Evolutionary conservation across 1,140 invertebrate species (phyloP), one percentile per base, ranked within the genome.

Genomic region (Neomicropteryx cornuta): DNA sequence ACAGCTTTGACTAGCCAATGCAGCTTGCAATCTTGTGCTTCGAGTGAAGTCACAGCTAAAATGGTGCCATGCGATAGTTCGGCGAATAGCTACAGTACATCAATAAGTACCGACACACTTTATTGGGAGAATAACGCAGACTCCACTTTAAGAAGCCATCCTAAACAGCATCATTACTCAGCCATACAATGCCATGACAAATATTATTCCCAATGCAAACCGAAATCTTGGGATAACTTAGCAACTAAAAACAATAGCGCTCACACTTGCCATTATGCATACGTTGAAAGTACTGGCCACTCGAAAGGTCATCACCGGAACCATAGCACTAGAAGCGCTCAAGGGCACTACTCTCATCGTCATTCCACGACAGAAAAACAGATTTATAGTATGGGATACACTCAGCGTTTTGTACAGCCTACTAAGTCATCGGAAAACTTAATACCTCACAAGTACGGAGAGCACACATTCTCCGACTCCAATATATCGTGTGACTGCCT

Each of bases 171-270:
- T 56, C 59, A 0, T 65, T 60, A 0, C 62, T 42, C 62, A 13
- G 68, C 67, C 47, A 63, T 63, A 38, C 65, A 69, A 45, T 67
- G 67, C 31, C 63, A 66, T 41, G 65, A 64, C 32, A 58, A 65
- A 33, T 60, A 67, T 35, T 62, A 61, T 14, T 49, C 60, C 36
- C 66, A 73, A 24, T 75, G 72, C 1, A 86, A 89, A 50, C 85
- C 85, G 3, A 87, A 88, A 52, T 88, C 84, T 0, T 88, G 86
- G 84, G 85, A 88, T 50, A 88, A 88, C 65, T 61, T 90, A 16
- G 79, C 82, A 0, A 86, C 82, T 1, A 87, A 87, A 63, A 77
- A 79, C 2, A 80, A 85, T 38, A 81, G 83, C 8, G 84, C 82
- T 1, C 87, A 87, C 47, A 83, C 83, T 17, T 87, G 85, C 46